Evolutionary conservation across 2,113 vertebrate genomes (phyloP), one percentile per base, ranked within the genome.

Genomic region (Aspiorhynchus laticeps): DNA sequence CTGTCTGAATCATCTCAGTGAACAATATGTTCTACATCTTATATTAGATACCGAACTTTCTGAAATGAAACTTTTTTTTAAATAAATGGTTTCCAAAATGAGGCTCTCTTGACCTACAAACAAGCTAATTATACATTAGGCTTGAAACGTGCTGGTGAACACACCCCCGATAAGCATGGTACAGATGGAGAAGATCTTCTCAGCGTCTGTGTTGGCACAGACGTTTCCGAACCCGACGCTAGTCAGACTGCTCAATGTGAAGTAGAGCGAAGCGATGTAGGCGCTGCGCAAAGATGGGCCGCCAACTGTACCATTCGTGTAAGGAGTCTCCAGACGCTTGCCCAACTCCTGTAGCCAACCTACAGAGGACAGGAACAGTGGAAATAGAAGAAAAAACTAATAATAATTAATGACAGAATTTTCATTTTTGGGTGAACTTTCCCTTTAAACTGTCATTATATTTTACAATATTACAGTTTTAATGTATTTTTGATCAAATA

Each of bases 101-200:
- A 51, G 43, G 81, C 31, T 48, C 10, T 11, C 41, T 41, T 48
- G 46, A 71, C 81, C 81, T 84, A 53, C 31, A 74, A 84, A 74
- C 48, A 84, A 74, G 69, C 51, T 83, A 83, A 71, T 67, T 71
- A 82, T 82, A 82, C n/a, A 65, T 63, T 61, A 41, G 78, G 78
- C 24, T 31, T 74, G 48, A 74, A 75, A 84, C 21, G n/a, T 0
- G 6, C 63, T 73, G 65, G 33, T 12, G 7, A 41, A 0, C 38
- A 96, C 93, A 98, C 98, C 98, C 19, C 98, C 98, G 3, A 99
- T 98, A 85, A 99, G 96, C 98, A 98, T 99, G 17, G 97, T 97
- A 91, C 98, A 98, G 93, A 99, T 96, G 90, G 98, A 99, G 94
- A 98, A 99, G 93, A 99, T 96, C 92, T 99, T 99, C 93, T 99